A percentile compares a stretch with the other conserved stretches of the same genome.
Evolutionary conservation across 2,888 invertebrate species (phyloP).

Genomic region (Lordiphosa andalusiaca): DNA sequence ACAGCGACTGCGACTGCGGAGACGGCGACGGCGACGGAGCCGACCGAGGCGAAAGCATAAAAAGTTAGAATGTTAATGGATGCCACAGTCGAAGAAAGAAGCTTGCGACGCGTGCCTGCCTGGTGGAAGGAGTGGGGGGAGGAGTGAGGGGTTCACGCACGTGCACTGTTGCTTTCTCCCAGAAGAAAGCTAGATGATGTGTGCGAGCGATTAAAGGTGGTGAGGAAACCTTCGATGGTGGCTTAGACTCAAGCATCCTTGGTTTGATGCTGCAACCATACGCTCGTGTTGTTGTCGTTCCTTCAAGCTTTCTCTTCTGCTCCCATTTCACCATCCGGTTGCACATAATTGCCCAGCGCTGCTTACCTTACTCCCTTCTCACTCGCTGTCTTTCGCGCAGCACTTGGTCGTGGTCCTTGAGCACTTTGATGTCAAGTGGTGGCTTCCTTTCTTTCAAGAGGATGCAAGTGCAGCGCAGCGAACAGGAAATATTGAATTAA

Average conservation of each 20-base stretch:
- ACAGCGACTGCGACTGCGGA: slow-evolving; percentile 49
- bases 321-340: slow-evolving; percentile 57
- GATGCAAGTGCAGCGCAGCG: slow-evolving; percentile 13
- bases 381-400: slow-evolving; percentile 13
- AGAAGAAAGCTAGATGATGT: no score
- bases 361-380: slow-evolving; percentile 14
- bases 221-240: no score
- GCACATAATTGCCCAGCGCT: slow-evolving; percentile 44
- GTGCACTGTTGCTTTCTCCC: slow-evolving; percentile 6
- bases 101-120: slow-evolving; percentile 27
- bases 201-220: no score
- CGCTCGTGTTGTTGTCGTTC: slow-evolving; percentile 17
- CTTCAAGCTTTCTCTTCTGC: slow-evolving; percentile 64
- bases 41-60: slow-evolving; percentile 57
- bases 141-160: neutral
- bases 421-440: slow-evolving; percentile 50
- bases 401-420: slow-evolving; percentile 40
- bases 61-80: slow-evolving; percentile 65
- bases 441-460: slow-evolving; percentile 43
- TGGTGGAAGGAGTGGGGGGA: slow-evolving; percentile 1
- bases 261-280: no score
- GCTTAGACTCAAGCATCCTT: no score
- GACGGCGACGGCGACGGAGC: slow-evolving; percentile 42
- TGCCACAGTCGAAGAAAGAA: slow-evolving; percentile 31
- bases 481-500: slow-evolving; percentile 66